Evolutionary conservation across 2,113 vertebrate genomes (phyloP), one percentile per base, ranked within the genome.

Genomic region (Mesoclemmys tuberculata): DNA sequence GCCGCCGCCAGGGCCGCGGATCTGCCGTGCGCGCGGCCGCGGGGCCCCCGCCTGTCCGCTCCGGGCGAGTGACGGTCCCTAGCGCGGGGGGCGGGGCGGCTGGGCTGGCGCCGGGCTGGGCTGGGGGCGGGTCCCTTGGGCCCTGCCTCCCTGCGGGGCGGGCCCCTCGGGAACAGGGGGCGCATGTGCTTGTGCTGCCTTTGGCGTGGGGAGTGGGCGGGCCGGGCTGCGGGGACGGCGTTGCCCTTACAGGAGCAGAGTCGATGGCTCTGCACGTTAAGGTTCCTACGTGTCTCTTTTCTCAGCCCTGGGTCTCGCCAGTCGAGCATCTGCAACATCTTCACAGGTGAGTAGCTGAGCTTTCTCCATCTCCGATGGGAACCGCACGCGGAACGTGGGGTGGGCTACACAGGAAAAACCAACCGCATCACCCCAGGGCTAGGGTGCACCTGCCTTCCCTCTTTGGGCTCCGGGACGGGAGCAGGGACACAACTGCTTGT

Each of bases 301-400:
- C 18, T 38, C 64, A 71, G 64, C 19, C 64, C 22, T 71, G 64
- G 9, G n/a, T 71, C 18, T 38, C 38, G 22, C 9, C n/a, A 38
- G 14, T 68, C n/a, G 8, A 38, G 35, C 4, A 38, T 71, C 18
- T 71, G 64, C 16, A 38, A 16, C n/a, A 19, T 71, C n/a, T 38
- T 38, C 8, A n/a, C 64, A 22, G 10, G 64, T 71, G n/a, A 71
- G 64, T 71, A 71, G 64, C 10, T 38, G 35, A 71, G n/a, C 35
- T 38, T 22, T 68, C 4, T 71, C n/a, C 2, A 10, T 71, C 35
- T 18, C 71, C 93, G 97, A 98, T 99, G 98, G 98, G 16, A 79
- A 31, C 6, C 11, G 4, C 29, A 29, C 18, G 2, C 27, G 18
- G 24, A 14, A 21, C 8, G 18, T 49, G 24, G 48, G 8, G 13